Percentiles rank a stretch among this genome's conserved stretches.
Conservation (phyloP, 1,140 invertebrate species). For the Catajapyx aquilonaris region DNA sequence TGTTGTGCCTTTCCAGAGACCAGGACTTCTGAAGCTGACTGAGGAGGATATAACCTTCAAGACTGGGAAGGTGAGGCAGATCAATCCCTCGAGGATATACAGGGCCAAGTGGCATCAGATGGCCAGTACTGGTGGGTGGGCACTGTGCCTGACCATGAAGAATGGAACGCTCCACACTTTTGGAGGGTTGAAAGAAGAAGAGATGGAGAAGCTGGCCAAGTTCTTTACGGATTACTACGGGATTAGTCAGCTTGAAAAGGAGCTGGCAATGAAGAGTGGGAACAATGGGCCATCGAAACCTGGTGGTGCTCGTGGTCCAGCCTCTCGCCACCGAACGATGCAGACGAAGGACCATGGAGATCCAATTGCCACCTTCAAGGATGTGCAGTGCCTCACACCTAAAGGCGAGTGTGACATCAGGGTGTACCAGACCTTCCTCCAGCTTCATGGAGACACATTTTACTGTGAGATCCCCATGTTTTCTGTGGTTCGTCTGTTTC, state of each 20-base stretch:
- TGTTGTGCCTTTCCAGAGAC: conserved; percentile 46
- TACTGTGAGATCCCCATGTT: conserved; percentile 99
- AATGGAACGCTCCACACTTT: conserved; percentile 80
- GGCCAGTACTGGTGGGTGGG: conserved; percentile 68
- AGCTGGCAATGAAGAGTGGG: conserved; percentile 86
- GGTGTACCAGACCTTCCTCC: conserved; percentile 91
- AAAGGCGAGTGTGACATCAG: conserved; percentile 99
- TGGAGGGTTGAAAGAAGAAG: conserved; percentile 78
- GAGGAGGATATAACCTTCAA: conserved; percentile 81
- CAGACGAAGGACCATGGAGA: conserved; percentile 91
- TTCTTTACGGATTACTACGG: conserved; percentile 68
- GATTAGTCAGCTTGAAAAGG: conserved; percentile 71
- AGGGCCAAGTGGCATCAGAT: conserved; percentile 81
- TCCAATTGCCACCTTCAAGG: conserved; percentile 88
- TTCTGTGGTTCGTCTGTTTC: conserved; percentile 79
- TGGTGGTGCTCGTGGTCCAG: conserved; percentile 78
- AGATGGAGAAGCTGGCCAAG: conserved; percentile 63
- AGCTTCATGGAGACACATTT: conserved; percentile 98
- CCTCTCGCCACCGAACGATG: conserved; percentile 90
- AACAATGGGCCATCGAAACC: conserved; percentile 95
- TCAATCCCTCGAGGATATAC: conserved; percentile 64
- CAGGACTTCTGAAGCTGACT: conserved; percentile 76
- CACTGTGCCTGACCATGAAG: conserved; percentile 73
- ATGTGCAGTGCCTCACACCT: conserved; percentile 95
- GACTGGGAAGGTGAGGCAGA: conserved; percentile 89